phyloP scores from a whole-genome alignment of 30 jellyfish, hydroid and myxozoan genomes.

The Aurelia aurita region DNA sequence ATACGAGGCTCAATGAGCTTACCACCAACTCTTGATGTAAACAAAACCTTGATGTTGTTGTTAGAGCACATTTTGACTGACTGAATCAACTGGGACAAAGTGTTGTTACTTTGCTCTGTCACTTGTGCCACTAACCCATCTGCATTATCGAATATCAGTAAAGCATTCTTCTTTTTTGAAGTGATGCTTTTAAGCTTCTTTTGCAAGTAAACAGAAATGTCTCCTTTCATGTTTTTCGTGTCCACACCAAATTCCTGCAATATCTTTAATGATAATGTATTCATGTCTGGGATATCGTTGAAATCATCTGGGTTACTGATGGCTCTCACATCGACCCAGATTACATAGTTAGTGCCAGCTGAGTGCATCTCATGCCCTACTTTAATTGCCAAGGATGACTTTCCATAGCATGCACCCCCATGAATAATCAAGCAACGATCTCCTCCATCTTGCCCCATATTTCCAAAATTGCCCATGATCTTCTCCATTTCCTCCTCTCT shows the following conservation, averaged over 20 bases:
- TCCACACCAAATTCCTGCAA: conserved; percentile 16
- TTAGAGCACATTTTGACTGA: neutral
- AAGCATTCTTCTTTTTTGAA: neutral
- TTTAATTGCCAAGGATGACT: conserved; percentile 14
- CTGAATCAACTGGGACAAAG: neutral
- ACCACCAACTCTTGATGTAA: conserved; percentile 3
- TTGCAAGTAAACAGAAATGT: neutral
- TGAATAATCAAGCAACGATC: neutral
- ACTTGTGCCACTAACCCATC: neutral
- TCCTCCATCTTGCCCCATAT: neutral
- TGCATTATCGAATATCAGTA: neutral
- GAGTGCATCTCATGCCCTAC: conserved; percentile 8
- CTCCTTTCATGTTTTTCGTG: neutral
- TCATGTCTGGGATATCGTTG: neutral
- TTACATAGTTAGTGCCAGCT: neutral
- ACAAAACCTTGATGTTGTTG: neutral
- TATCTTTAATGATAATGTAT: neutral
- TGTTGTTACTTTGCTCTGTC: neutral
- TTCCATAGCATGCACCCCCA: conserved; percentile 19
- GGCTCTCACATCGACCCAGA: conserved; percentile 12
- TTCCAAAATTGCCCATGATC: neutral
- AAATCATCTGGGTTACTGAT: neutral
- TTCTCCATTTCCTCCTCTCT: conserved; percentile 13
- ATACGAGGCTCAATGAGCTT: neutral
- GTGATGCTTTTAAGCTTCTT: neutral